Percentiles rank a stretch among this genome's conserved stretches.
Evolutionary conservation across 1,140 invertebrate genomes (phyloP).

Genomic region (Sarcophaga peregrina): DNA sequence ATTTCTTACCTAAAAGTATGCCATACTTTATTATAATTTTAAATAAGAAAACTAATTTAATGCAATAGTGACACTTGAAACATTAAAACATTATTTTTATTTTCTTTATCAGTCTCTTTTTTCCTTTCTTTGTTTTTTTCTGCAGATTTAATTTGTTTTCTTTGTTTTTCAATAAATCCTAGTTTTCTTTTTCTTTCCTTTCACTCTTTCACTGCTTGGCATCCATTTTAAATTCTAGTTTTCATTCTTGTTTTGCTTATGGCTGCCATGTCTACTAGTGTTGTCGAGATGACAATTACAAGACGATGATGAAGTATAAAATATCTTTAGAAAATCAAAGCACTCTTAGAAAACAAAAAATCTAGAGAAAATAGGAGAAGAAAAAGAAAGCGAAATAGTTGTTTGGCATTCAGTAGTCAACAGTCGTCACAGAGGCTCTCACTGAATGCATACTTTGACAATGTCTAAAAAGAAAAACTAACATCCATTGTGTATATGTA

Average conservation of each 20-base stretch:
- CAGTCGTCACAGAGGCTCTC: neutral
- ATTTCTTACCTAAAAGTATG: no score
- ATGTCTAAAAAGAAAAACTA: neutral
- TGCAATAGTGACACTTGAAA: no score
- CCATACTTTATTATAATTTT: no score
- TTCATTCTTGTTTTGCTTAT: neutral
- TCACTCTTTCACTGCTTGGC: neutral
- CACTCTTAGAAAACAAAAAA: neutral
- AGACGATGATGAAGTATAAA: no score
- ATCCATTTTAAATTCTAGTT: neutral
- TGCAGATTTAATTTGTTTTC: no score
- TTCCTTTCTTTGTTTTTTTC: no score
- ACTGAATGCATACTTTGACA: neutral
- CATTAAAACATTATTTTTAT: no score
- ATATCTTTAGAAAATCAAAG: neutral
- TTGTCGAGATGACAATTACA: no score
- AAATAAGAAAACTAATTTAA: no score
- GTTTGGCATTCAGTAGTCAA: neutral
- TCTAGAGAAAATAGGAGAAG: no score
- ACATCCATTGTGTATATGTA: neutral
- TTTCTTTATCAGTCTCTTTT: no score
- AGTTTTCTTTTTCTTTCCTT: neutral
- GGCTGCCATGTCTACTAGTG: neutral
- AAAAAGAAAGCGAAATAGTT: neutral
- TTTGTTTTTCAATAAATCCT: neutral